Evolutionary conservation across 2,113 vertebrate species (phyloP).

Genomic region (Phyllostomus hastatus): DNA sequence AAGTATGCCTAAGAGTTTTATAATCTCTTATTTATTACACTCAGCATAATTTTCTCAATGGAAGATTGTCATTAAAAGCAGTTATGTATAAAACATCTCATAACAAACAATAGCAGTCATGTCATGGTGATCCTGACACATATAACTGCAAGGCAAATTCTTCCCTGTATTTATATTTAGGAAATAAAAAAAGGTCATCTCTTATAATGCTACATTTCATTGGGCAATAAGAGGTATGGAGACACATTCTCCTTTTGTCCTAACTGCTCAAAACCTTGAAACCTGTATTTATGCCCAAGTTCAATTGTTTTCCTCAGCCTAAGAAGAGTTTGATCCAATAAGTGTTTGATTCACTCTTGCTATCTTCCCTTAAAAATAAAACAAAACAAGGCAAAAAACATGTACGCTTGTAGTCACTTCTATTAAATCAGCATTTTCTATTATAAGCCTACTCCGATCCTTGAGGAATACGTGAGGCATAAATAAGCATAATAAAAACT

Average conservation of each 20-base stretch:
- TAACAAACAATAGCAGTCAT: not conserved
- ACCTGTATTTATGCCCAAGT: not conserved
- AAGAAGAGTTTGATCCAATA: not conserved
- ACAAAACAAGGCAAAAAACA: not conserved
- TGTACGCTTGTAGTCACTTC: not conserved
- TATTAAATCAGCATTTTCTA: not conserved
- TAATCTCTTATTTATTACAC: not conserved
- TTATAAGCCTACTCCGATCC: not conserved
- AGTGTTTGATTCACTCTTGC: not conserved
- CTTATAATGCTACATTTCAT: not conserved
- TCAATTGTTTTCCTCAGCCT: not conserved
- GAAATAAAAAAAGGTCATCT: not conserved
- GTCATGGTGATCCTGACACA: not conserved
- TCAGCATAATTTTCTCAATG: slow-evolving; percentile 5
- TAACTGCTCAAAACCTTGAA: not conserved
- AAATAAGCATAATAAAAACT: not conserved
- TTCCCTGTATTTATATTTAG: not conserved
- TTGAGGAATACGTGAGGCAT: not conserved
- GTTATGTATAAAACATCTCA: not conserved
- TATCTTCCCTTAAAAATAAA: not conserved
- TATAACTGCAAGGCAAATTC: not conserved
- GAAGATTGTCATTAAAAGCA: not conserved
- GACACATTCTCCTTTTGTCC: not conserved
- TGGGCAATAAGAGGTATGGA: not conserved
- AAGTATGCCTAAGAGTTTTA: not conserved